Conservation (phyloP, 2,888 invertebrate genomes). For the Nezara viridula region DNA sequence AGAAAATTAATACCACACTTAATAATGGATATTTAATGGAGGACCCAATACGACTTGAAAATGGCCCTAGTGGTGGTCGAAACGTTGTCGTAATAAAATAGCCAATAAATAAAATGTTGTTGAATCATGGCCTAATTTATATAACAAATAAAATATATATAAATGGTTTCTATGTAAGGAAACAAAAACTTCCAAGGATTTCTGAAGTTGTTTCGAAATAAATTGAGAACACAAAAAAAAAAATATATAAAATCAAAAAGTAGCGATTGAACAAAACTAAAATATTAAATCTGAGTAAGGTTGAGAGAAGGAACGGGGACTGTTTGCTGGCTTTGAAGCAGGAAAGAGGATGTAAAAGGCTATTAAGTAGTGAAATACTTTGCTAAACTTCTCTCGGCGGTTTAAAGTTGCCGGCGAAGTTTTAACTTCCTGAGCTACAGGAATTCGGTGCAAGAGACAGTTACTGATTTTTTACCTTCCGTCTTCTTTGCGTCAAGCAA, state of each 20-base stretch:
- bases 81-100: too few species aligned
- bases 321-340: background rate
- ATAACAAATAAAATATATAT: too few species aligned
- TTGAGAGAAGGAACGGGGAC: background rate
- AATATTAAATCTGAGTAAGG: background rate
- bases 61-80: too few species aligned
- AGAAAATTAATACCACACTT: too few species aligned
- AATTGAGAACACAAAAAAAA: too few species aligned
- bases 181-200: too few species aligned
- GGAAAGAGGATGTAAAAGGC: background rate
- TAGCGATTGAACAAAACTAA: background rate
- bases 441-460: constrained; percentile 27
- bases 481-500: background rate
- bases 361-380: constrained; percentile 22
- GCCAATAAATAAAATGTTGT: too few species aligned
- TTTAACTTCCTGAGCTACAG: constrained; percentile 5
- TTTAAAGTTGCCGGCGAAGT: constrained; percentile 8
- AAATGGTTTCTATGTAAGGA: too few species aligned
- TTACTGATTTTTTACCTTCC: background rate
- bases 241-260: too few species aligned
- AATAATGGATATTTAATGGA: too few species aligned
- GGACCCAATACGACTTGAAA: too few species aligned
- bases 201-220: background rate
- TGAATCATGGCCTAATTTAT: too few species aligned
- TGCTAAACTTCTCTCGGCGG: background rate